Evolutionary conservation across 2,888 invertebrate species (phyloP).

Genomic region (Amorpha juglandis): DNA sequence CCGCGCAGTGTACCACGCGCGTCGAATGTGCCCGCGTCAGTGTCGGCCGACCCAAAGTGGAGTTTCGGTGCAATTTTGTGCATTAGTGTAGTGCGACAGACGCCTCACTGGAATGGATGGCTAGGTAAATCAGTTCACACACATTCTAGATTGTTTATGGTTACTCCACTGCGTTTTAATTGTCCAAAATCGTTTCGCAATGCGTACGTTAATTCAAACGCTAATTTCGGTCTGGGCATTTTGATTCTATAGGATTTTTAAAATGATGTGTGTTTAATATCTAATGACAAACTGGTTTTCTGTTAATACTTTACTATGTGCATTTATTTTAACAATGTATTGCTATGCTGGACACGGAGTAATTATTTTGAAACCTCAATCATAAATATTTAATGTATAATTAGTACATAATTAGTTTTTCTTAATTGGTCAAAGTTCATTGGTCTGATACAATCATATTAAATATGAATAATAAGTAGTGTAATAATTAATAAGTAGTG

Average conservation of each 20-base stretch:
- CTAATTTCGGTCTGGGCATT: background rate
- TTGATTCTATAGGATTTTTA: background rate
- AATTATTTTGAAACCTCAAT: too few relatives aligned
- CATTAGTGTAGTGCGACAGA: slow-evolving; percentile 40
- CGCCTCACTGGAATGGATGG: slow-evolving; percentile 68
- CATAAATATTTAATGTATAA: too few relatives aligned
- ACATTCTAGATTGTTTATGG: slow-evolving; percentile 12
- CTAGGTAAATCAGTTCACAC: slow-evolving; percentile 53
- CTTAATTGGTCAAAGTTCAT: too few relatives aligned
- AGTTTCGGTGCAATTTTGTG: slow-evolving; percentile 49
- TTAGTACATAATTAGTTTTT: too few relatives aligned
- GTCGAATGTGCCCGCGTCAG: slow-evolving; percentile 36
- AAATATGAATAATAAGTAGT: too few relatives aligned
- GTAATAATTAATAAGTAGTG: too few relatives aligned
- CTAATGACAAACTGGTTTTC: too few relatives aligned
- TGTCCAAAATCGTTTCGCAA: background rate
- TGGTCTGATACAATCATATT: too few relatives aligned
- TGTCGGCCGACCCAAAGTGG: slow-evolving; percentile 39
- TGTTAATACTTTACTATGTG: too few relatives aligned
- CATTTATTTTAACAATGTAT: too few relatives aligned
- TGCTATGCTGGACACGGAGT: too few relatives aligned
- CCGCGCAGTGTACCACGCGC: slow-evolving; percentile 56
- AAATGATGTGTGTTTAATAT: background rate
- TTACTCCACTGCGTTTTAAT: background rate
- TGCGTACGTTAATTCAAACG: slow-evolving; percentile 8